These are phyloP conservation scores for Eupeodes latifasciatus DNA, from an alignment of 2,888 invertebrate species.

Conservation along the genomic window DNA sequence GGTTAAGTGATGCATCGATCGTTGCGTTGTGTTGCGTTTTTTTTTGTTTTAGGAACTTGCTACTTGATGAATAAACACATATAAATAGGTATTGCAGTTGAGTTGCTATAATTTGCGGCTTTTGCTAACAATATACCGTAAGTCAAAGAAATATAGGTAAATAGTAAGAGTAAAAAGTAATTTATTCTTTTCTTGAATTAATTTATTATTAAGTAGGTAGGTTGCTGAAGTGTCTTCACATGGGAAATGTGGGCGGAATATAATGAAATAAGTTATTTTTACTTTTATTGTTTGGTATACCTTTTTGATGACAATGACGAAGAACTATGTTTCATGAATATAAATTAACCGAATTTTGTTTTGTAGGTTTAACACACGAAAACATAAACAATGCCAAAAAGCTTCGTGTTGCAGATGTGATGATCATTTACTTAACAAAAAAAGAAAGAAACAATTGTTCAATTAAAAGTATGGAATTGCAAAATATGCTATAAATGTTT, in stretches of 20 bases:
- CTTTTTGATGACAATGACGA: background rate
- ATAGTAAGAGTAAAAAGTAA: background rate
- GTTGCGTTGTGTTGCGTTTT: constrained; percentile 17
- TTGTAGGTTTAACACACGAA: background rate
- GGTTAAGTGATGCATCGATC: constrained; percentile 70
- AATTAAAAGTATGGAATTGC: too few species aligned
- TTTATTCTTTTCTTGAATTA: constrained; percentile 20
- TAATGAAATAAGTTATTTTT: background rate
- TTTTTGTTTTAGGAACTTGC: background rate
- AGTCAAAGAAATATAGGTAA: constrained; percentile 8
- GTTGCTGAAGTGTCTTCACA: background rate
- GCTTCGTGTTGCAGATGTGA: background rate
- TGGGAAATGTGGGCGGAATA: constrained; percentile 4
- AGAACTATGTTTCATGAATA: background rate
- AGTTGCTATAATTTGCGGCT: constrained; percentile 8
- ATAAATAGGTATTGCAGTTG: constrained; percentile 5
- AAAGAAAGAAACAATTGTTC: background rate
- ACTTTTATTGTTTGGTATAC: background rate
- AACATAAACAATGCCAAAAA: background rate
- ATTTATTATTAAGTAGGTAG: constrained; percentile 10
- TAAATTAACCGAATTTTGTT: background rate
- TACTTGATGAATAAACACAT: constrained; percentile 19
- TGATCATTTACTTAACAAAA: background rate
- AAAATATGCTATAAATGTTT: too few species aligned
- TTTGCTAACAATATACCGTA: constrained; percentile 21